A percentile compares a stretch with the other conserved stretches of the same genome.
phyloP scores from a whole-genome alignment of 1,140 invertebrate species.

The Heliconius eleuchia region DNA sequence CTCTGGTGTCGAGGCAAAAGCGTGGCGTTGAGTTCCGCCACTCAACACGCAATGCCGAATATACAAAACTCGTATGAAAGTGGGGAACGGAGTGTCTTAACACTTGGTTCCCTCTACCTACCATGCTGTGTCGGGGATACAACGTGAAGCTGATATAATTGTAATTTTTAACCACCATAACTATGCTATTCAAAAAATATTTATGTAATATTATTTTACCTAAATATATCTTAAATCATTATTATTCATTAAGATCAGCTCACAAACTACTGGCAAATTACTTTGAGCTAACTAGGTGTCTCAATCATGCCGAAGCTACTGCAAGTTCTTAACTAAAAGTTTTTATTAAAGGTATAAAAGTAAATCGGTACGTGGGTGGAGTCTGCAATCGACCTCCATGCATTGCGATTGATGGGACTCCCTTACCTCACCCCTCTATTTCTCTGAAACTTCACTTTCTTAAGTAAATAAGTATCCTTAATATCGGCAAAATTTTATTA shows the following conservation, averaged over 20 bases:
- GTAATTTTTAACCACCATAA: too few species aligned
- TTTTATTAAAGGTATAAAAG: constrained; percentile 37
- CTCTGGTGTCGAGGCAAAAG: too few species aligned
- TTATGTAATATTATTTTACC: neutral
- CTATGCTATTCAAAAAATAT: neutral
- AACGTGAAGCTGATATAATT: too few species aligned
- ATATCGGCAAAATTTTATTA: neutral
- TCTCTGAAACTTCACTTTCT: neutral
- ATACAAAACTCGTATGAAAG: too few species aligned
- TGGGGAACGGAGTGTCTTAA: too few species aligned
- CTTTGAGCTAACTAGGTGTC: constrained; percentile 1
- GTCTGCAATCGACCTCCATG: constrained; percentile 17
- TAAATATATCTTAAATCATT: neutral
- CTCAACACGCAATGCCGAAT: too few species aligned
- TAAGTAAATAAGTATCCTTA: neutral
- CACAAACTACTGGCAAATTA: neutral
- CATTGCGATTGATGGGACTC: constrained; percentile 22
- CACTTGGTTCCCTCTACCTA: too few species aligned
- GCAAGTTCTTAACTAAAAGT: constrained; percentile 17
- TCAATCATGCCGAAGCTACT: neutral
- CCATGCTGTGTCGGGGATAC: too few species aligned
- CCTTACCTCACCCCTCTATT: constrained; percentile 2
- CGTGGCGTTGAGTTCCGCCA: too few species aligned
- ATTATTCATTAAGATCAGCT: neutral
- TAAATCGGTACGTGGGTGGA: constrained; percentile 23